Evolutionary conservation across 2,113 vertebrate species (phyloP).

Genomic region (Trematomus loennbergii): DNA sequence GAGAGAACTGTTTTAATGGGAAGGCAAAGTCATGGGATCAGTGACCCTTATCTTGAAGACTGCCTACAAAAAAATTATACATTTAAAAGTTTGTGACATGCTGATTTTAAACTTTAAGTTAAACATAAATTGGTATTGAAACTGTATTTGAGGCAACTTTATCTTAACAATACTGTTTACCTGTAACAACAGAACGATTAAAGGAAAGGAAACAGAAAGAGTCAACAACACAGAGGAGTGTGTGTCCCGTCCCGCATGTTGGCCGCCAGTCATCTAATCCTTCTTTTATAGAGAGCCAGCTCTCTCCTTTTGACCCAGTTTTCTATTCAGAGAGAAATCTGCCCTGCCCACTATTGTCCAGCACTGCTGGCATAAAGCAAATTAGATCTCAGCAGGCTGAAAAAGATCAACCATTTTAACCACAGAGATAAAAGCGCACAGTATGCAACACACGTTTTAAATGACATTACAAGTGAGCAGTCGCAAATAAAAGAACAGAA

Average conservation of each 20-base stretch:
- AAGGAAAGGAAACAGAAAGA: background rate
- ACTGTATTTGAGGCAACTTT: background rate
- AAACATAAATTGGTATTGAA: background rate
- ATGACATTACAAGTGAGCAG: constrained; percentile 27
- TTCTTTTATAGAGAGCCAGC: constrained; percentile 28
- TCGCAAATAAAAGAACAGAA: background rate
- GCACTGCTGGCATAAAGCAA: constrained; percentile 28
- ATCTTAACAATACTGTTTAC: constrained; percentile 8
- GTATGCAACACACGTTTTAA: constrained; percentile 2
- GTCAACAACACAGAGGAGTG: background rate
- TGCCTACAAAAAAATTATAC: too few species aligned
- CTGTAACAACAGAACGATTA: constrained; percentile 1
- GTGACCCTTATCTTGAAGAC: background rate
- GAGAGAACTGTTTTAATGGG: background rate
- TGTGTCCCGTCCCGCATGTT: background rate
- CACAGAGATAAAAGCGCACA: constrained; percentile 51
- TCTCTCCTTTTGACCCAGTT: constrained; percentile 25
- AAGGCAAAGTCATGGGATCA: background rate
- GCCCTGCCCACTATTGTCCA: constrained; percentile 22
- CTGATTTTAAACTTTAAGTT: background rate
- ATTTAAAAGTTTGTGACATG: background rate
- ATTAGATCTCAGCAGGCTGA: constrained; percentile 52
- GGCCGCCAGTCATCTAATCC: constrained; percentile 47
- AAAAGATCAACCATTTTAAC: constrained; percentile 37
- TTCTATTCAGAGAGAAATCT: constrained; percentile 41